phyloP scores from a whole-genome alignment of 2,797 vertebrate genomes.

The Lepilemur ruficaudatus region DNA sequence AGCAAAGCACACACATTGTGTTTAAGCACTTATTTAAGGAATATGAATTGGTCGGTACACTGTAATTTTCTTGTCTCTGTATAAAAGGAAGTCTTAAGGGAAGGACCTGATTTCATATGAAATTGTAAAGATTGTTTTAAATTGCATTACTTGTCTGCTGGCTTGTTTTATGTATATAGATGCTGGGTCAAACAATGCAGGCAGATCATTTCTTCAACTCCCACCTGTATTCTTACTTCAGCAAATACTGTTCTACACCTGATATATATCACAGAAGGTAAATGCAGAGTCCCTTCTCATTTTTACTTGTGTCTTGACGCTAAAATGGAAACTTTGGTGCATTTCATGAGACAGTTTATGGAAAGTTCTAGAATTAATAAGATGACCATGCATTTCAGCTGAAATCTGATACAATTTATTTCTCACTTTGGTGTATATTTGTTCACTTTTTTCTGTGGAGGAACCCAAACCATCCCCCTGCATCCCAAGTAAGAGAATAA shows the following conservation, averaged over 20 bases:
- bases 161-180: not conserved
- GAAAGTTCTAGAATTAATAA: not conserved
- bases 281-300: not conserved
- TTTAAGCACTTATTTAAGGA: not conserved
- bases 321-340: not conserved
- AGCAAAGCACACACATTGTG: not conserved
- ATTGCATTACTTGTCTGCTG: not conserved
- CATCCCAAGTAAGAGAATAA: not conserved
- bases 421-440: not conserved
- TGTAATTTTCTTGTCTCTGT: too few species aligned
- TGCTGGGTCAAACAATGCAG: not conserved
- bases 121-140: not conserved
- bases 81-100: not conserved
- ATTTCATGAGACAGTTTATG: not conserved
- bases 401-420: not conserved
- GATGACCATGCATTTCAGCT: not conserved
- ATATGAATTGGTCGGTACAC: too few species aligned
- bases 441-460: not conserved
- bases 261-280: too few species aligned
- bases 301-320: not conserved
- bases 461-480: rapidly evolving
- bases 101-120: not conserved
- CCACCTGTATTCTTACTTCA: too few species aligned
- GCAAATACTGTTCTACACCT: not conserved
- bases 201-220: not conserved